Conservation (phyloP, 1,140 invertebrate species). For the Meloidogyne floridensis region DNA sequence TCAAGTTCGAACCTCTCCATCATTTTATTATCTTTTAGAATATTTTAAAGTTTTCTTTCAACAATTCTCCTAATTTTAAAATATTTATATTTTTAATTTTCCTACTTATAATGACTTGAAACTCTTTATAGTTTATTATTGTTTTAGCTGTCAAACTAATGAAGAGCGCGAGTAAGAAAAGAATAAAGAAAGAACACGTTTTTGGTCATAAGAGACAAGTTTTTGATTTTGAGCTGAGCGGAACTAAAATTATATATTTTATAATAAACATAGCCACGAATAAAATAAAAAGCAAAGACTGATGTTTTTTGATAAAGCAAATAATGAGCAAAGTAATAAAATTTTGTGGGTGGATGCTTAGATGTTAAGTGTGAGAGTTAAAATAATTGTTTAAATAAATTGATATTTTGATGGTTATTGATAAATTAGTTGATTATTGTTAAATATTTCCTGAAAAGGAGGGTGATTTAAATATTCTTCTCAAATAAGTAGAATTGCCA, state of each 20-base stretch:
- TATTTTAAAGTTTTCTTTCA: too few relatives aligned
- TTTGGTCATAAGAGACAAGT: constrained; percentile 9
- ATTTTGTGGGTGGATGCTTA: background rate
- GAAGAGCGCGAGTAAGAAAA: background rate
- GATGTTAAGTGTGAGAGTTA: too few relatives aligned
- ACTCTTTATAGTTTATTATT: background rate
- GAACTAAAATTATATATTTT: background rate
- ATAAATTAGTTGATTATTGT: too few relatives aligned
- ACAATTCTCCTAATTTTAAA: too few relatives aligned
- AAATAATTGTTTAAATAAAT: too few relatives aligned
- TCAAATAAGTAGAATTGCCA: too few relatives aligned
- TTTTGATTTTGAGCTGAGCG: background rate
- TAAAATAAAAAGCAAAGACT: background rate
- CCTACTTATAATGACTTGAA: background rate
- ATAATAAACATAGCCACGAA: constrained; percentile 1
- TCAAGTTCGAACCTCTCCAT: background rate
- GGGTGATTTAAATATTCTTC: too few relatives aligned
- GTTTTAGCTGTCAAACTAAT: constrained; percentile 7
- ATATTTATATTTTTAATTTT: background rate
- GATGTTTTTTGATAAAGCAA: background rate
- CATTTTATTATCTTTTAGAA: background rate
- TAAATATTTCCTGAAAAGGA: too few relatives aligned
- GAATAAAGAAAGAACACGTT: background rate
- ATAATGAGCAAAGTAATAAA: background rate
- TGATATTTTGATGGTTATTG: too few relatives aligned